Evolutionary conservation across 2,888 invertebrate genomes (phyloP), one percentile per base, ranked within the genome.

Genomic region (Julus scanicus): DNA sequence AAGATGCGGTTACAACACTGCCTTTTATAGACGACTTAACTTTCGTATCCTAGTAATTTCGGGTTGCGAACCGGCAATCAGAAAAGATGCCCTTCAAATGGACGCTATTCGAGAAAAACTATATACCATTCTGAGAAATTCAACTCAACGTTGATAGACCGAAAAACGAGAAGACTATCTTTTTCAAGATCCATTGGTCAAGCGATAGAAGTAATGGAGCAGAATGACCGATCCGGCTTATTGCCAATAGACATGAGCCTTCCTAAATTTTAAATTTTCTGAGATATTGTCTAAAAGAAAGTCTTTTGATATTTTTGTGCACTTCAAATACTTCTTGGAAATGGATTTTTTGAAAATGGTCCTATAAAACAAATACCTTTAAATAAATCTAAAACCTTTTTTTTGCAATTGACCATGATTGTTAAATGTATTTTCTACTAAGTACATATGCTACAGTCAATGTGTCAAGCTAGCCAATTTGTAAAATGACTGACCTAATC

Each of bases 11-110:
- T 80, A 80, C 80, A 29, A 29, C 80, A 2, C 80, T 37, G 80
- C 37, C 80, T 80, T 80, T 80, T 80, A 80, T 80, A 37, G 80
- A 80, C 29, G 80, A 80, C 80, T 80, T 80, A 80, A 80, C 80
- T 80, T 71, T 37, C 37, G 9, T 6, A 20, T 3, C 37, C 80
- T 37, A 80, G 37, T 80, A 80, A 80, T 80, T 80, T 80, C 80
- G 37, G 80, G 80, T 80, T 80, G 80, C 80, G 80, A 80, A 80
- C 80, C 80, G 11, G 80, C 80, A 80, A 80, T 80, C 80, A 15
- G 80, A 37, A 57, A 80, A 71, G 71, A 71, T 71, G 71, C 71
- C 44, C 71, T 20, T 71, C 71, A 13, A 80, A 37, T 37, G 80
- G 80, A 80, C 80, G 11, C 11, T 80, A 37, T 20, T 9, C 37